Evolutionary conservation across 2,797 vertebrate species (phyloP).

Genomic region (Urosaurus nigricauda): DNA sequence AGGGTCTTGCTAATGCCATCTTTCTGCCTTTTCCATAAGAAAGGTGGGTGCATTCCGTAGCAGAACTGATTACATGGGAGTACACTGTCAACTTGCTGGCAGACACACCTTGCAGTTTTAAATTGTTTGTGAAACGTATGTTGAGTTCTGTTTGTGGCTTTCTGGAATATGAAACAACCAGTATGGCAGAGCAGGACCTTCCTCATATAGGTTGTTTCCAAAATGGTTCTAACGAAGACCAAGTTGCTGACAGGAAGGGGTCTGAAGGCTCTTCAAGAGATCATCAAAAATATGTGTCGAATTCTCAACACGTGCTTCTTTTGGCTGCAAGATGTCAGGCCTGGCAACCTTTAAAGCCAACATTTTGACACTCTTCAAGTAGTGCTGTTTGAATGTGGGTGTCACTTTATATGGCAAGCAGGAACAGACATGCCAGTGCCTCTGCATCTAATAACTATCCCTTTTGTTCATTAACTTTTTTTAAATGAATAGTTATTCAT

Average conservation of each 20-base stretch:
- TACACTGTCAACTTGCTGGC: background rate
- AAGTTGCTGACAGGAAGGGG: background rate
- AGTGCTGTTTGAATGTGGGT: background rate
- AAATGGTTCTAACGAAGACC: slow-evolving; percentile 4
- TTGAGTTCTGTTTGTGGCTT: background rate
- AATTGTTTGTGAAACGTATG: background rate
- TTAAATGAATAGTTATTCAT: background rate
- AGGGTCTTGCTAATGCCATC: background rate
- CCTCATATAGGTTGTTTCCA: background rate
- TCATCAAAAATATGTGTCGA: background rate
- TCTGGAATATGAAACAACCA: background rate
- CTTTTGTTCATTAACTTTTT: background rate
- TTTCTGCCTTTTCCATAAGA: background rate
- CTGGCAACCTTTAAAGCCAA: background rate
- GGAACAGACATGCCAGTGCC: background rate
- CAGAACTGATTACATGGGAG: background rate
- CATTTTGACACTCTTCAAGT: background rate
- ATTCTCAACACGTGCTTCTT: background rate
- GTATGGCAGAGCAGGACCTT: background rate
- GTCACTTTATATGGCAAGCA: background rate
- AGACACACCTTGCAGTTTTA: background rate
- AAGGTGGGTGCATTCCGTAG: background rate
- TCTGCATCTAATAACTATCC: background rate
- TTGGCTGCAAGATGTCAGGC: background rate
- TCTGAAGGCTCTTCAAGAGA: background rate